phyloP scores from a whole-genome alignment of 2,888 invertebrate species.

The Globia sparganii region DNA sequence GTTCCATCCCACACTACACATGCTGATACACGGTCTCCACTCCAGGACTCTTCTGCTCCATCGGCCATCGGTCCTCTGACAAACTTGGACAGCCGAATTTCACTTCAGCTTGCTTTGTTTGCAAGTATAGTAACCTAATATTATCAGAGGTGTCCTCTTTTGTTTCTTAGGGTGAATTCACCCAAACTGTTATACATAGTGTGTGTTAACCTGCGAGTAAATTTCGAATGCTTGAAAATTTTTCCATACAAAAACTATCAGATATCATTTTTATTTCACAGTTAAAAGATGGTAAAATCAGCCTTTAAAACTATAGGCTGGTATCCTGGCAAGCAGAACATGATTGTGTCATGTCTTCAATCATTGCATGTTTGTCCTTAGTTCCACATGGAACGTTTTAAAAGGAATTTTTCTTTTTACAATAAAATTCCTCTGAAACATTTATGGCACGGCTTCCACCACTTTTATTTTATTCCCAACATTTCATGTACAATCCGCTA shows the following conservation, averaged over 20 bases:
- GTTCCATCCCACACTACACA: neutral
- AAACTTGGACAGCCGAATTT: neutral
- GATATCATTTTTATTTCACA: neutral
- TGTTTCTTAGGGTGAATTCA: neutral
- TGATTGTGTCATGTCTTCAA: too few relatives aligned
- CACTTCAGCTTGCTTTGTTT: neutral
- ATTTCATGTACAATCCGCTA: constrained; percentile 58
- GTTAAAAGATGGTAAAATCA: neutral
- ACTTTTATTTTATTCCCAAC: constrained; percentile 51
- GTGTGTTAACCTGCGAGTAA: neutral
- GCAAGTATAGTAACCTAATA: neutral
- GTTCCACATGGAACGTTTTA: neutral
- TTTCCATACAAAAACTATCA: neutral
- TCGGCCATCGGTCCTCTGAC: neutral
- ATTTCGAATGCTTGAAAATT: neutral
- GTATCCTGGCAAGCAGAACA: neutral
- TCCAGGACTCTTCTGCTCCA: neutral
- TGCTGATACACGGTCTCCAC: neutral
- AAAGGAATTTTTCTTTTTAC: neutral
- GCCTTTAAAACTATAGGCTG: neutral
- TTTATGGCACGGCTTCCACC: constrained; percentile 3
- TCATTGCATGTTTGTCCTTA: neutral
- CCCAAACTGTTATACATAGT: neutral
- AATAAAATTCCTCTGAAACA: neutral
- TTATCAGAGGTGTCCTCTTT: neutral